These are phyloP conservation scores for Rhagium mordax DNA, from an alignment of 2,888 invertebrate genomes.

Conservation along the genomic window DNA sequence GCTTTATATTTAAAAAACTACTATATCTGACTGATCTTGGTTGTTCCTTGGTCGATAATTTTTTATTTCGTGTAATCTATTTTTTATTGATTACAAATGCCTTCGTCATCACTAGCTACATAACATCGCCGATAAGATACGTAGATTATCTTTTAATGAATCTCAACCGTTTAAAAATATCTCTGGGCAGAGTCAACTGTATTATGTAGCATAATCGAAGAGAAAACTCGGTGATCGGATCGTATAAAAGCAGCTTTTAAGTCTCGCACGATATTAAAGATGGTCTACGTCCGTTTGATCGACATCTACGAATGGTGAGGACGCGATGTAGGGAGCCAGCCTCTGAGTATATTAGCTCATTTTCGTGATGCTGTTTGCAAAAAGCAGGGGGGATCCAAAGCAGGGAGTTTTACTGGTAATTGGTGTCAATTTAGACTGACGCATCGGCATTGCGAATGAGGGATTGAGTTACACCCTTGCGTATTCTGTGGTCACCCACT, in stretches of 20 bases:
- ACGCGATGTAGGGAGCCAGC: slow-evolving; percentile 36
- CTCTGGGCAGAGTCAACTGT: slow-evolving; percentile 5
- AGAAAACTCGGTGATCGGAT: slow-evolving; percentile 10
- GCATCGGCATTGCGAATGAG: slow-evolving; percentile 71
- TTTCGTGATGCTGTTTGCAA: slow-evolving; percentile 70
- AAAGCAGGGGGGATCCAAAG: slow-evolving; percentile 64
- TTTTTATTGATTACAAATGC: slow-evolving; percentile 6
- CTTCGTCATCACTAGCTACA: slow-evolving; percentile 13
- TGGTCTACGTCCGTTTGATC: slow-evolving; percentile 48
- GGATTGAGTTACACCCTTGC: slow-evolving; percentile 69
- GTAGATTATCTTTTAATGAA: slow-evolving; percentile 41
- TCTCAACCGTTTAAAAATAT: slow-evolving; percentile 32
- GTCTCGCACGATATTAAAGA: slow-evolving; percentile 29
- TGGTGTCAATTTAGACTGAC: slow-evolving; percentile 79
- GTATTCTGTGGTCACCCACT: slow-evolving; percentile 58
- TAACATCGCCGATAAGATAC: slow-evolving; percentile 4
- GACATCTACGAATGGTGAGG: slow-evolving; percentile 42
- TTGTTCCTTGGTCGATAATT: not conserved
- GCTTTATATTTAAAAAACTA: not conserved
- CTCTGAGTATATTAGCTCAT: slow-evolving; percentile 69
- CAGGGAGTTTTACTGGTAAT: slow-evolving; percentile 76
- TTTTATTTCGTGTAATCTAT: slow-evolving; percentile 1
- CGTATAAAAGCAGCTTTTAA: slow-evolving; percentile 2
- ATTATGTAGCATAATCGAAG: slow-evolving; percentile 21
- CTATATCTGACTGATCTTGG: too few species aligned